Evolutionary conservation across 1,140 invertebrate species (phyloP).

Genomic region (Zaprionus davidi): DNA sequence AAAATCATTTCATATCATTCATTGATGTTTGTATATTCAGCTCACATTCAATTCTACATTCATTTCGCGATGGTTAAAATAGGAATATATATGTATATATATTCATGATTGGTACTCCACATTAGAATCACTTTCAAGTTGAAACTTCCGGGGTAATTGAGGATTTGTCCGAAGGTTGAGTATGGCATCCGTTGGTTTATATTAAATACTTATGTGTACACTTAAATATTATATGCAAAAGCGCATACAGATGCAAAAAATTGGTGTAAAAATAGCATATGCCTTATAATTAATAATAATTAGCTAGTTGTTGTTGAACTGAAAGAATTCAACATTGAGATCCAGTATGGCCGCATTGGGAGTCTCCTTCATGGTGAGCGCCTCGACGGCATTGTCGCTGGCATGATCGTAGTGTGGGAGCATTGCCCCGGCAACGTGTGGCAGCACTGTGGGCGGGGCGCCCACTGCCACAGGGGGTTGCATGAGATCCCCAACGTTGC

Average conservation of each 20-base stretch:
- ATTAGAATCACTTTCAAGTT: not conserved
- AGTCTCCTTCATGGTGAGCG: conserved; percentile 74
- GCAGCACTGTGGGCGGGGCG: conserved; percentile 44
- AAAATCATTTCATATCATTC: conserved; percentile 13
- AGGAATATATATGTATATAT: conserved; percentile 10
- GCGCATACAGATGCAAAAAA: not conserved
- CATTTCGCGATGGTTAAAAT: conserved; percentile 12
- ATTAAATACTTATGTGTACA: not conserved
- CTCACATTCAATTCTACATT: conserved; percentile 23
- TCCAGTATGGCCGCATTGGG: conserved; percentile 64
- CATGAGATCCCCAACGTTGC: conserved; percentile 77
- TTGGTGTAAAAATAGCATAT: conserved; percentile 1
- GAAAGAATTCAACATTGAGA: conserved; percentile 79
- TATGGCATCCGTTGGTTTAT: not conserved
- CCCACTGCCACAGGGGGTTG: conserved; percentile 64
- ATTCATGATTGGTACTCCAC: not conserved
- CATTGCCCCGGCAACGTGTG: conserved; percentile 45
- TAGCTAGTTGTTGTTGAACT: conserved; percentile 75
- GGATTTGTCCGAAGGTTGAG: not conserved
- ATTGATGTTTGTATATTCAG: conserved; percentile 3
- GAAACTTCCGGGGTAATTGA: not conserved
- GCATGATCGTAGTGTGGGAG: conserved; percentile 76
- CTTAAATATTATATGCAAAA: conserved; percentile 15
- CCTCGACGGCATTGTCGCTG: conserved; percentile 82
- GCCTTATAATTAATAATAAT: not conserved